Conservation (phyloP, 2,888 invertebrate genomes). For the Sisyra nigra region DNA sequence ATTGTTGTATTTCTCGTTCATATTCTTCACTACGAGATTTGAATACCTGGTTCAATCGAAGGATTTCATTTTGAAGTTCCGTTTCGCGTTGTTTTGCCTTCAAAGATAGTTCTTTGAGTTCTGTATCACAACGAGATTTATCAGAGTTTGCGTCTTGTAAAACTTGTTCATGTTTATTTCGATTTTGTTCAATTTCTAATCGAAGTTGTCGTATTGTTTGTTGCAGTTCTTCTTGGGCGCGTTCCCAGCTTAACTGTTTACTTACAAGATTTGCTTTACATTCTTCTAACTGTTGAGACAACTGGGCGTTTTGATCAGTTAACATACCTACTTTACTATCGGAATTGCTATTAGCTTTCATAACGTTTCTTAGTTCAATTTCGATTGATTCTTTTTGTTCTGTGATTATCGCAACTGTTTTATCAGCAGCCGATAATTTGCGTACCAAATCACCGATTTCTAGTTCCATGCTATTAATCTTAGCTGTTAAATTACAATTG, state of each 20-base stretch:
- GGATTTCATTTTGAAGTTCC: slow-evolving; percentile 29
- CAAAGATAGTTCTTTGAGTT: slow-evolving; percentile 28
- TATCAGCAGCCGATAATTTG: slow-evolving; percentile 34
- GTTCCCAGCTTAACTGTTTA: background rate
- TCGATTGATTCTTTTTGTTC: slow-evolving; percentile 1
- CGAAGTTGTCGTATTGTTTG: background rate
- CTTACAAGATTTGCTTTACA: background rate
- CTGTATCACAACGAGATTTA: slow-evolving; percentile 27
- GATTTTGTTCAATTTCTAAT: background rate
- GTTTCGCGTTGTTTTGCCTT: slow-evolving; percentile 25
- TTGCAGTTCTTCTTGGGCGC: background rate
- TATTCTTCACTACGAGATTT: slow-evolving; percentile 31
- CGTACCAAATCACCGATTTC: slow-evolving; percentile 39
- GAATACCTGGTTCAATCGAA: slow-evolving; percentile 29
- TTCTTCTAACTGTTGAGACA: background rate
- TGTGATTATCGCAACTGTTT: slow-evolving; percentile 22
- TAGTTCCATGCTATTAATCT: slow-evolving; percentile 32
- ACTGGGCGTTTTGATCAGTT: background rate
- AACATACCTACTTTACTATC: background rate
- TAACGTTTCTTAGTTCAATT: background rate
- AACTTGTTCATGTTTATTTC: background rate
- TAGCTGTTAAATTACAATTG: slow-evolving; percentile 26
- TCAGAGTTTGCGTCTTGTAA: slow-evolving; percentile 26
- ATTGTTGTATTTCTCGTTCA: slow-evolving; percentile 33
- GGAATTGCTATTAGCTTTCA: background rate